Percentiles rank a stretch among this genome's conserved stretches.
These are phyloP conservation scores for Cydia amplana DNA, from an alignment of 1,140 invertebrate genomes.

Conservation along the genomic window DNA sequence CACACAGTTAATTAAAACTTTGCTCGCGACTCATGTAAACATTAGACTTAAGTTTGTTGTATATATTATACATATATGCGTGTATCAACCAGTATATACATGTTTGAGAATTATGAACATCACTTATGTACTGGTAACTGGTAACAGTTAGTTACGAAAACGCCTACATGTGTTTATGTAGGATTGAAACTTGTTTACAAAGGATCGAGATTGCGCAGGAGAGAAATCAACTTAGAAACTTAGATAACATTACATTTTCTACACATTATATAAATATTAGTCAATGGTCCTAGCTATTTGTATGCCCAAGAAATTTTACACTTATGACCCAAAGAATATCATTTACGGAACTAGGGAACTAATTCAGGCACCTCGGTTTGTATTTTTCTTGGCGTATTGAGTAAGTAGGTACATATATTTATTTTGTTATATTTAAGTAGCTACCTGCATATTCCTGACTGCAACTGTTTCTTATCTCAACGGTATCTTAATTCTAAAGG, in stretches of 20 bases:
- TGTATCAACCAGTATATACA: not conserved
- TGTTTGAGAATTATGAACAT: not conserved
- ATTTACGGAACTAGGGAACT: no score
- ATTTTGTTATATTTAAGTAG: no score
- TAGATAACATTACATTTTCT: not conserved
- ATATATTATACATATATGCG: not conserved
- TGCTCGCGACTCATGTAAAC: not conserved
- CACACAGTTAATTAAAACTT: slow-evolving; percentile 12
- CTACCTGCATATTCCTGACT: no score
- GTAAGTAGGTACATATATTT: no score
- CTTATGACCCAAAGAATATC: no score
- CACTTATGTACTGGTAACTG: not conserved
- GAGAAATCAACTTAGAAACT: not conserved
- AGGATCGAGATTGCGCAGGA: not conserved
- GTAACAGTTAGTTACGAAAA: not conserved
- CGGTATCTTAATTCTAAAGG: no score
- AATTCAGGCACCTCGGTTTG: no score
- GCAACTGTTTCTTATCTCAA: no score
- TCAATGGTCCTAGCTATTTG: no score
- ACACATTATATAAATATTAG: no score
- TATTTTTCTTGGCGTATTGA: no score
- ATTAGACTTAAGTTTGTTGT: not conserved
- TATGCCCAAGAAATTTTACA: no score
- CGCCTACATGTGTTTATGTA: not conserved
- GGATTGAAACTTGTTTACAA: not conserved